Conservation (phyloP, 2,888 invertebrate species). For the Cerastis leucographa region DNA sequence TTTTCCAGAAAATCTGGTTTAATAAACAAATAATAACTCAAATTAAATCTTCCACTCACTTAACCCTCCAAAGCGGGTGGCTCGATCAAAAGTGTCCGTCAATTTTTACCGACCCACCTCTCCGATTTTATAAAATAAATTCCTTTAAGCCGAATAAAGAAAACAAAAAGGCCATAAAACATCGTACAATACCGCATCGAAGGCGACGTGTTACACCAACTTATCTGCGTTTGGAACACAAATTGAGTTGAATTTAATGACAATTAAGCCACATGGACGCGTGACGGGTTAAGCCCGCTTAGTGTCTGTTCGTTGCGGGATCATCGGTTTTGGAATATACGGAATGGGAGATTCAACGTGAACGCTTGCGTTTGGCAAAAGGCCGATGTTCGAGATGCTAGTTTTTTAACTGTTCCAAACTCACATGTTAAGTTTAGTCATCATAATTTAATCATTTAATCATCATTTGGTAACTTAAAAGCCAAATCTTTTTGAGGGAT, state of each 20-base stretch:
- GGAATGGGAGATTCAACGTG: conserved; percentile 12
- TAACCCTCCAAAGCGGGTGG: conserved; percentile 54
- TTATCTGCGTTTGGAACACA: conserved; percentile 72
- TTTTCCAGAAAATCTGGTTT: neutral
- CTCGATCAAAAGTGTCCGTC: conserved; percentile 47
- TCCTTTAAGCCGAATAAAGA: conserved; percentile 53
- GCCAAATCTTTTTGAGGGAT: neutral
- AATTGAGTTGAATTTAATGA: conserved; percentile 83
- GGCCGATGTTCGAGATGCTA: neutral
- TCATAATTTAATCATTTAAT: too few relatives aligned
- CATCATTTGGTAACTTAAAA: neutral
- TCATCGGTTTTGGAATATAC: conserved; percentile 69
- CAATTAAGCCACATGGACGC: conserved; percentile 75
- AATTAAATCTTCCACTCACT: conserved; percentile 52
- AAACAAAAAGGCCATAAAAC: conserved; percentile 48
- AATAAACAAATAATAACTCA: conserved; percentile 4
- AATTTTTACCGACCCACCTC: conserved; percentile 38
- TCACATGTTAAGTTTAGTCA: neutral
- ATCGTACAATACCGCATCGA: conserved; percentile 68
- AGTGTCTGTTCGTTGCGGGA: conserved; percentile 77
- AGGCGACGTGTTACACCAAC: conserved; percentile 72
- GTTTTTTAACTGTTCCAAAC: neutral
- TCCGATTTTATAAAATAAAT: conserved; percentile 51
- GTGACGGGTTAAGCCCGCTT: conserved; percentile 77
- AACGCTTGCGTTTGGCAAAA: neutral